phyloP scores from a whole-genome alignment of 2,888 invertebrate genomes.

The Campoplex capitator region DNA sequence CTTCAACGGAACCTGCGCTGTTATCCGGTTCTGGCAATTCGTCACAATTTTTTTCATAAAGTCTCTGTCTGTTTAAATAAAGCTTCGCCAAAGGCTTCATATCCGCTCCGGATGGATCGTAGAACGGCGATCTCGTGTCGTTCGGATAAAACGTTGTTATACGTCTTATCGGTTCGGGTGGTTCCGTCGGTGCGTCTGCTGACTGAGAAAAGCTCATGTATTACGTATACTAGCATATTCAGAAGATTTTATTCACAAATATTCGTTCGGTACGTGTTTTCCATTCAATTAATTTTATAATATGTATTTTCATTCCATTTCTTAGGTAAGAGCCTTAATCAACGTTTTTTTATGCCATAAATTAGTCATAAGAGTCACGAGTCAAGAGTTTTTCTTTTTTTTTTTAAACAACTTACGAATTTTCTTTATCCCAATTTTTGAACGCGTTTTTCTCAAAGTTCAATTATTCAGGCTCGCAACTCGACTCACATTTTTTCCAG shows the following conservation, averaged over 20 bases:
- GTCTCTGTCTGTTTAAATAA: conserved; percentile 90
- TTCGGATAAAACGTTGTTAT: conserved; percentile 97
- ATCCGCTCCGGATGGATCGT: conserved; percentile 88
- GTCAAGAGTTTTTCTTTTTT: too few species aligned
- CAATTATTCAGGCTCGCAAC: too few species aligned
- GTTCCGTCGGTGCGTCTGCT: conserved; percentile 91
- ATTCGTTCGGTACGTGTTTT: not conserved
- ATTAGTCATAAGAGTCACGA: too few species aligned
- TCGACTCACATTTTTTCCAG: not conserved
- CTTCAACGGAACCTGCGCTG: conserved; percentile 84
- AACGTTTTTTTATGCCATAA: not conserved
- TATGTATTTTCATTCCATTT: not conserved
- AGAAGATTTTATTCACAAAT: not conserved
- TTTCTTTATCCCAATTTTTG: too few species aligned
- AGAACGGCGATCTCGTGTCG: conserved; percentile 97
- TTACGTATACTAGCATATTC: not conserved
- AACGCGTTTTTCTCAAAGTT: too few species aligned
- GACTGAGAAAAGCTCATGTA: conserved; percentile 86
- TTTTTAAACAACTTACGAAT: too few species aligned
- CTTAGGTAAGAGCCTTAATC: not conserved
- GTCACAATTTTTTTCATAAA: conserved; percentile 91
- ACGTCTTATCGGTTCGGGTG: conserved; percentile 93
- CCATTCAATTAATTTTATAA: not conserved
- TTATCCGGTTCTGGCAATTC: conserved; percentile 86
- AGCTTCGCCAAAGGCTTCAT: conserved; percentile 95